phyloP scores from a whole-genome alignment of 2,797 vertebrate genomes.

The Phrynocephalus vlangalii region DNA sequence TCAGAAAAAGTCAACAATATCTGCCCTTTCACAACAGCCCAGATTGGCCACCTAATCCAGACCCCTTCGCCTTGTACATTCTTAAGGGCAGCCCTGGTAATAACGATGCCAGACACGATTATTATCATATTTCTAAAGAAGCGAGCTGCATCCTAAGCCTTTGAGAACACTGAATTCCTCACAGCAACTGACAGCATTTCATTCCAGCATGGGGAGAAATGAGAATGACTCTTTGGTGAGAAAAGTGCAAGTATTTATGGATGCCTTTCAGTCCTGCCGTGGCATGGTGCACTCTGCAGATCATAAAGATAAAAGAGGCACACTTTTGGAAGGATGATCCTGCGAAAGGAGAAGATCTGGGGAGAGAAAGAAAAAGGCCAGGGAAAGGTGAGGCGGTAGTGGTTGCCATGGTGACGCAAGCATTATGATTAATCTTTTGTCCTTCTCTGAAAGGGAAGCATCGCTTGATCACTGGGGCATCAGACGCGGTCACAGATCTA shows the following conservation, averaged over 20 bases:
- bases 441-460: background rate
- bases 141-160: background rate
- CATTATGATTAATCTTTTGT: constrained; percentile 23
- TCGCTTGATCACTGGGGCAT: background rate
- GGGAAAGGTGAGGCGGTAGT: constrained; percentile 6
- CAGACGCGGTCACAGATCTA: background rate
- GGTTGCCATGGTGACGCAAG: constrained; percentile 10
- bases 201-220: background rate
- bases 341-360: constrained; percentile 7
- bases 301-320: constrained; percentile 3
- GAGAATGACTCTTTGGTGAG: background rate
- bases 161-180: background rate
- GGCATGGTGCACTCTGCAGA: background rate
- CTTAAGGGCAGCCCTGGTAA: background rate
- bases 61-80: background rate
- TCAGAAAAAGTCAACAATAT: background rate
- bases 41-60: background rate
- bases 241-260: background rate
- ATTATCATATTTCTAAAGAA: background rate
- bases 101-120: background rate
- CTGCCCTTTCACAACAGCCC: background rate
- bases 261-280: background rate
- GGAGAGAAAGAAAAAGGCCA: constrained; percentile 13
- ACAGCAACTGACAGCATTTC: background rate
- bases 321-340: background rate